Conservation (phyloP, 2,888 invertebrate species). For the Eupelmus urozonus region DNA sequence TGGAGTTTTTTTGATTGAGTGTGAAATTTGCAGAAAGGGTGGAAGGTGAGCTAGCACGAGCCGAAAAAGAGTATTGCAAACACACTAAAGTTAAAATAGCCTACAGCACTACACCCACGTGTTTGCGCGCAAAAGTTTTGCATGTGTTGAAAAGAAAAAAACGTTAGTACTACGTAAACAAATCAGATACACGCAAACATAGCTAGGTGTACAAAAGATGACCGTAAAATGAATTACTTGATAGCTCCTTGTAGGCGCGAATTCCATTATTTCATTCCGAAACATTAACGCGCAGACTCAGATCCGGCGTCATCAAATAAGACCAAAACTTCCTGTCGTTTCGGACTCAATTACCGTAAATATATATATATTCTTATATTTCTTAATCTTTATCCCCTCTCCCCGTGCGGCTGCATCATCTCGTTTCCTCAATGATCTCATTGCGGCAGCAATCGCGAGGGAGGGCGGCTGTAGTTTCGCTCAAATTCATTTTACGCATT, state of each 20-base stretch:
- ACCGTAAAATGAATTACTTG: constrained; percentile 5
- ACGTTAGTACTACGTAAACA: too few relatives aligned
- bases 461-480: constrained; percentile 59
- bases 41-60: too few relatives aligned
- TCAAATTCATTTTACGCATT: constrained; percentile 72
- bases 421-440: constrained; percentile 35
- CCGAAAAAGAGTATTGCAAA: too few relatives aligned
- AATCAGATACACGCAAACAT: too few relatives aligned
- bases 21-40: too few relatives aligned
- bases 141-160: too few relatives aligned
- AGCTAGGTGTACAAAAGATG: constrained; percentile 1
- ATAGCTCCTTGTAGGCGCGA: constrained; percentile 11
- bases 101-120: too few relatives aligned
- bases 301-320: neutral
- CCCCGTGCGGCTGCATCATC: constrained; percentile 8
- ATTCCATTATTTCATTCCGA: constrained; percentile 49
- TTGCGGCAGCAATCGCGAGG: neutral
- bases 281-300: constrained; percentile 39
- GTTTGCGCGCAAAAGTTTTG: too few relatives aligned
- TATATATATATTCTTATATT: constrained; percentile 29
- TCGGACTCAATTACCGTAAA: neutral
- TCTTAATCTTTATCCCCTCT: constrained; percentile 44
- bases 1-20: too few relatives aligned
- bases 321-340: constrained; percentile 13
- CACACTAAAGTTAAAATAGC: too few relatives aligned